phyloP scores from a whole-genome alignment of 2,797 vertebrate species.

The Danio choprae region DNA sequence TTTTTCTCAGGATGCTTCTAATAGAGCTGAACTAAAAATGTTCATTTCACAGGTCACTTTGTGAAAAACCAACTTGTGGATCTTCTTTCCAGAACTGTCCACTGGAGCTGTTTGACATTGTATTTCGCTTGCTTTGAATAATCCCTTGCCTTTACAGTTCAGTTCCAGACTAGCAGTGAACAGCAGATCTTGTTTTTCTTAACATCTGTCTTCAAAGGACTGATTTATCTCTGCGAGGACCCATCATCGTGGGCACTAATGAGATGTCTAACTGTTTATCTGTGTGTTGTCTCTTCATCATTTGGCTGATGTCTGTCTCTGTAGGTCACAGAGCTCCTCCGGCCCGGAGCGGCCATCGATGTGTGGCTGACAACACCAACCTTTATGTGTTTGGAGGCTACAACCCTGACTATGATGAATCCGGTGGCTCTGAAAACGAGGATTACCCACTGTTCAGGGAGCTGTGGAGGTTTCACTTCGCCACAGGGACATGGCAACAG shows the following conservation, averaged over 20 bases:
- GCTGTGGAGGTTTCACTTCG: slow-evolving; percentile 97
- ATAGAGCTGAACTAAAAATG: not conserved
- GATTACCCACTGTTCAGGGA: slow-evolving; percentile 97
- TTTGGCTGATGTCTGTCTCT: slow-evolving; percentile 22
- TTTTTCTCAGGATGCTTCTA: not conserved
- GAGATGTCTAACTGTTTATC: slow-evolving; percentile 10
- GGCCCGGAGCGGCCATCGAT: slow-evolving; percentile 94
- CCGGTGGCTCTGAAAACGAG: slow-evolving; percentile 93
- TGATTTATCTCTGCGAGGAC: not conserved
- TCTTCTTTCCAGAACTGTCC: not conserved
- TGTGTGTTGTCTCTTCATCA: not conserved
- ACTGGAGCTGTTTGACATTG: not conserved
- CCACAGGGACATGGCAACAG: slow-evolving; percentile 95
- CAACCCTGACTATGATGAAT: slow-evolving; percentile 96
- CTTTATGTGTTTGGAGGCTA: slow-evolving; percentile 98
- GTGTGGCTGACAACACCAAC: slow-evolving; percentile 93
- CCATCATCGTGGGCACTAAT: not conserved
- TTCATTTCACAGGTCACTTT: slow-evolving; percentile 5
- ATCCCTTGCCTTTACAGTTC: not conserved
- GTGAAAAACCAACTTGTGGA: not conserved
- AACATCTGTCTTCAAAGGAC: not conserved
- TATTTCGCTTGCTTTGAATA: not conserved
- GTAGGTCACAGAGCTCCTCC: slow-evolving; percentile 88
- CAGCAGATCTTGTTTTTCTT: not conserved
- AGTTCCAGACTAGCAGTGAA: not conserved